Conservation (phyloP, 2,113 vertebrate genomes). For the Orthonyx spaldingii region DNA sequence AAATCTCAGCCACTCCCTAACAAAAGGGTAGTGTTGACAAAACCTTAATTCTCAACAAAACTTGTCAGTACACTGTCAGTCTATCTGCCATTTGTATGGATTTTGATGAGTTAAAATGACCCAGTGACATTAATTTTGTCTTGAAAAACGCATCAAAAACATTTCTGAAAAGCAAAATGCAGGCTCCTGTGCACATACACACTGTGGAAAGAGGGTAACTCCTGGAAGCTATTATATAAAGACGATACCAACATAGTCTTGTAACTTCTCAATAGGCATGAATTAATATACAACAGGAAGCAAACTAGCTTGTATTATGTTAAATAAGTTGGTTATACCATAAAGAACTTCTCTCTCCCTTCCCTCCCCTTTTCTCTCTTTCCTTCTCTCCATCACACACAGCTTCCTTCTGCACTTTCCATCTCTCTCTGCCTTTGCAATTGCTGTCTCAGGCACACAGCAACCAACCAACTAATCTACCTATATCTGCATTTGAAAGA, state of each 20-base stretch:
- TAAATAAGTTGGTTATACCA: background rate
- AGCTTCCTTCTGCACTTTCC: background rate
- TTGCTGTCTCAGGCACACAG: background rate
- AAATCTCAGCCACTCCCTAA: background rate
- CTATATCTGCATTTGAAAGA: background rate
- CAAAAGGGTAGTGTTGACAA: background rate
- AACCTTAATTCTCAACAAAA: background rate
- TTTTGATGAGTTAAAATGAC: background rate
- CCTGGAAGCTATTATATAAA: background rate
- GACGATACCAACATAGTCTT: background rate
- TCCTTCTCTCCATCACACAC: background rate
- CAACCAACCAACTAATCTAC: background rate
- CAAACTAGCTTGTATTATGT: background rate
- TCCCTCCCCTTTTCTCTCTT: background rate
- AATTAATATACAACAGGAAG: background rate
- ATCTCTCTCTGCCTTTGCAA: background rate
- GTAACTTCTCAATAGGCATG: background rate
- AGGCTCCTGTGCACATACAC: background rate
- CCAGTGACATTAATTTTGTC: background rate
- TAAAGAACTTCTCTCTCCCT: background rate
- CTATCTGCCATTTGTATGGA: background rate
- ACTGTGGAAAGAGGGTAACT: background rate
- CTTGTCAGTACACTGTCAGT: background rate
- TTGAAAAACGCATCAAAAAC: background rate
- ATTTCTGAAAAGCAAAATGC: background rate